Conservation (phyloP, 1,140 invertebrate species). For the Rhopalosiphum padi region DNA sequence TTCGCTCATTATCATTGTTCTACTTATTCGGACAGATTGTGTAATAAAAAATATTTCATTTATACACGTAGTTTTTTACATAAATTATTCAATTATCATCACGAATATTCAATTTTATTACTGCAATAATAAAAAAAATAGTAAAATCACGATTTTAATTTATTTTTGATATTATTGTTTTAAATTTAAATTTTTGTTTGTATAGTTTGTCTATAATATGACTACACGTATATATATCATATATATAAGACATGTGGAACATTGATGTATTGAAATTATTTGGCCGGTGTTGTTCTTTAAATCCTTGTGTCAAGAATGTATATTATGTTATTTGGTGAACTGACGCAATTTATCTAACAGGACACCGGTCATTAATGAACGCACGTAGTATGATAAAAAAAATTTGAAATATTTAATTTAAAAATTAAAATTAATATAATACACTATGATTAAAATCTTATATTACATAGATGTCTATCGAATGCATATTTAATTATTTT, state of each 20-base stretch:
- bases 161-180: not conserved
- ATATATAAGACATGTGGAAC: not conserved
- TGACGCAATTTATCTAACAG: slow-evolving; percentile 15
- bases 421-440: not conserved
- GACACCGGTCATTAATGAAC: not conserved
- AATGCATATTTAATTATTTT: not conserved
- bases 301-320: slow-evolving; percentile 15
- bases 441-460: not conserved
- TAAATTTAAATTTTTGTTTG: not conserved
- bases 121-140: not conserved
- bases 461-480: not conserved
- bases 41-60: not conserved
- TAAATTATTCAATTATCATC: too few relatives aligned
- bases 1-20: too few relatives aligned
- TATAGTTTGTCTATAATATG: not conserved
- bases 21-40: too few relatives aligned
- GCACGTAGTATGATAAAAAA: not conserved
- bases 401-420: not conserved
- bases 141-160: not conserved
- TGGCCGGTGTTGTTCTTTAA: not conserved
- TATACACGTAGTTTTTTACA: too few relatives aligned
- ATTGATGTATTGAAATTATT: not conserved
- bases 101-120: not conserved
- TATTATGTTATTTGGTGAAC: slow-evolving; percentile 17
- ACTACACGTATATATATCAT: not conserved